Evolutionary conservation across 1,140 invertebrate species (phyloP).

Genomic region (Cheumatopsyche charites): DNA sequence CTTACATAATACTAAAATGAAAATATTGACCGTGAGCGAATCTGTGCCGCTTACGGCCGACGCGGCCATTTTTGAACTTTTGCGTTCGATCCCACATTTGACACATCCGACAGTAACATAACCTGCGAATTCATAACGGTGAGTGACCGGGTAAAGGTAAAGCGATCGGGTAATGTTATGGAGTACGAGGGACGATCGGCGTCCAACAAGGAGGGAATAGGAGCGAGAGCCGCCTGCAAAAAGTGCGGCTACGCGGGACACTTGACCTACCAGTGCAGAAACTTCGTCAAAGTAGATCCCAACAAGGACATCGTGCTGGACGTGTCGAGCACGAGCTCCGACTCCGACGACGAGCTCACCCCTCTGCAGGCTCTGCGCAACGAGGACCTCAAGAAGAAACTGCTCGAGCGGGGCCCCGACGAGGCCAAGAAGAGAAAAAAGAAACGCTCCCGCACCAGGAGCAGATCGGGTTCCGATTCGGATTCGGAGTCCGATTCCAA

Average conservation of each 20-base stretch:
- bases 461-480: slow-evolving; percentile 8
- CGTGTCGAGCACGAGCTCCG: slow-evolving; percentile 94
- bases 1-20: too few species aligned
- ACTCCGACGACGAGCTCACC: slow-evolving; percentile 80
- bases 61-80: too few species aligned
- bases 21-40: too few species aligned
- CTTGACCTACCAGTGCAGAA: slow-evolving; percentile 94
- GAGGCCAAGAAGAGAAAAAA: slow-evolving; percentile 56
- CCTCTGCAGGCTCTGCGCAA: slow-evolving; percentile 80
- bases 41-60: too few species aligned
- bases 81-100: too few species aligned
- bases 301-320: slow-evolving; percentile 92
- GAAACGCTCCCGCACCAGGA: slow-evolving; percentile 52
- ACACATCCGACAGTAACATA: background rate
- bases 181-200: background rate
- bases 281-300: slow-evolving; percentile 90
- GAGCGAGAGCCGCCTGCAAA: slow-evolving; percentile 81
- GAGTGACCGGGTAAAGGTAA: too few species aligned
- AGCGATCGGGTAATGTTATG: background rate
- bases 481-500: background rate
- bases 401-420: slow-evolving; percentile 55
- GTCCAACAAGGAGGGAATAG: slow-evolving; percentile 60
- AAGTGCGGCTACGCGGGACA: slow-evolving; percentile 96
- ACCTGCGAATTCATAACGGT: too few species aligned
- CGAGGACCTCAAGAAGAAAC: slow-evolving; percentile 73